Evolutionary conservation across 2,113 vertebrate species (phyloP).

Genomic region (Paradoxurus hermaphroditus): DNA sequence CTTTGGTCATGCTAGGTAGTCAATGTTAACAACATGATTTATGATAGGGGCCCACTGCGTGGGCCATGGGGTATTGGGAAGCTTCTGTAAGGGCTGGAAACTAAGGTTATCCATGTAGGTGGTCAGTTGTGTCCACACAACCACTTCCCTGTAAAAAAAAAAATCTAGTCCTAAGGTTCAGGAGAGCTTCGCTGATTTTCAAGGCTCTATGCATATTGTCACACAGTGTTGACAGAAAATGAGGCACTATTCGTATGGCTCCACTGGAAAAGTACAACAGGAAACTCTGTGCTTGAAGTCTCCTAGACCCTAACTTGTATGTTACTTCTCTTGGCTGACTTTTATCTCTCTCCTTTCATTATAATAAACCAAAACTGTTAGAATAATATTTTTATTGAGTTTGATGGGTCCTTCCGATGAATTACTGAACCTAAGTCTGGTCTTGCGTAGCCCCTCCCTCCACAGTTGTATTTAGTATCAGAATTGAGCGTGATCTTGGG

Average conservation of each 20-base stretch:
- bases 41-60: no score
- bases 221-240: not conserved
- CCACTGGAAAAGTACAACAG: not conserved
- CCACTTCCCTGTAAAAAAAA: not conserved
- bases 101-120: not conserved
- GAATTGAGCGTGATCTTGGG: not conserved
- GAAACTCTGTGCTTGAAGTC: not conserved
- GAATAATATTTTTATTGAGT: not conserved
- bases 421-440: not conserved
- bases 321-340: not conserved
- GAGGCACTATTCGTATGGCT: not conserved
- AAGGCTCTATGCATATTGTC: not conserved
- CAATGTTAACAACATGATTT: not conserved
- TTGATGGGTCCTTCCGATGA: not conserved
- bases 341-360: not conserved
- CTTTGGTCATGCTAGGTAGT: not conserved
- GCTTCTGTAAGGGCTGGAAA: not conserved
- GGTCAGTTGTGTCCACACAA: not conserved
- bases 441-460: not conserved
- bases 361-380: not conserved
- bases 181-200: not conserved
- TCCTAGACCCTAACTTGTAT: not conserved
- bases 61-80: not conserved
- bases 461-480: not conserved
- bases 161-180: not conserved